Evolutionary conservation across 2,888 invertebrate genomes (phyloP).

Genomic region (Salticus scenicus): DNA sequence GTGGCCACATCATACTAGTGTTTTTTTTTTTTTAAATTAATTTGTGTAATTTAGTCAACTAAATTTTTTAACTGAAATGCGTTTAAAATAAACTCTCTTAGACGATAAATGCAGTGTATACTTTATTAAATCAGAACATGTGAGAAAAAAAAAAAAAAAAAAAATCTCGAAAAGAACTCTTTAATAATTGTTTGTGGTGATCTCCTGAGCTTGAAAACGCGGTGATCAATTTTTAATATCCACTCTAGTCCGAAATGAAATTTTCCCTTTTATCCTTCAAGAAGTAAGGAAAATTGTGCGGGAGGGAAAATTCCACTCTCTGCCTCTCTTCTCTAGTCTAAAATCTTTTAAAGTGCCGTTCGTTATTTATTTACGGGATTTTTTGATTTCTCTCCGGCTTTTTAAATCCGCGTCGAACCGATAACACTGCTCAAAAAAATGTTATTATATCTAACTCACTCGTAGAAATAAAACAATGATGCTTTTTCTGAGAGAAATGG

Average conservation of each 20-base stretch:
- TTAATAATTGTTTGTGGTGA: slow-evolving; percentile 1
- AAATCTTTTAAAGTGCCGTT: slow-evolving; percentile 63
- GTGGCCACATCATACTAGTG: no score
- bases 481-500: slow-evolving; percentile 41
- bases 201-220: not conserved
- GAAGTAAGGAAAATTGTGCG: no score
- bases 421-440: slow-evolving; percentile 23
- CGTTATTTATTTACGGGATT: slow-evolving; percentile 68
- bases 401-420: slow-evolving; percentile 16
- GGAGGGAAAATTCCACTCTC: not conserved
- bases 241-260: slow-evolving; percentile 13
- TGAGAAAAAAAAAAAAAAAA: no score
- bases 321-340: not conserved
- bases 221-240: slow-evolving; percentile 19
- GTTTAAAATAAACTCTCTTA: no score
- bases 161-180: not conserved
- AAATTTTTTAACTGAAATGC: no score
- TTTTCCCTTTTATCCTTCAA: not conserved
- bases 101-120: no score
- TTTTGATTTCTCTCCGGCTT: slow-evolving; percentile 21
- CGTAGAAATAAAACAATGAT: slow-evolving; percentile 47
- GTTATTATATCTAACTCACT: slow-evolving; percentile 9
- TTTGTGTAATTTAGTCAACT: no score
- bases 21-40: no score
- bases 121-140: no score